These are phyloP conservation scores for Phaetusa simplex DNA, from an alignment of 2,113 vertebrate genomes.

Conservation along the genomic window DNA sequence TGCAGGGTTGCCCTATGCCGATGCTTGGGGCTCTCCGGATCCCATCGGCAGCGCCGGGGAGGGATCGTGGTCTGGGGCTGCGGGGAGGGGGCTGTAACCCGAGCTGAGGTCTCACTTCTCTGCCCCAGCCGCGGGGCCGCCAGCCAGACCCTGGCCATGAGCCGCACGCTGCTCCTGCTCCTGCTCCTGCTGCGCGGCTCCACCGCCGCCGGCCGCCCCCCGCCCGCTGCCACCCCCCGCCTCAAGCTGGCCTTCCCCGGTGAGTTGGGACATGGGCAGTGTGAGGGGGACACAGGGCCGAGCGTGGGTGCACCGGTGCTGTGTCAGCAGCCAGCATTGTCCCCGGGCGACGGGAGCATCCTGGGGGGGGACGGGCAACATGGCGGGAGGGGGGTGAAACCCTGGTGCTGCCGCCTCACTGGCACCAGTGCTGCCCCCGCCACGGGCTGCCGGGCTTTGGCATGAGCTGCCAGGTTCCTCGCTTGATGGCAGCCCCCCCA, in stretches of 20 bases:
- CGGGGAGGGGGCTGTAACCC: constrained; percentile 30
- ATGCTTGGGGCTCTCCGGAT: not conserved
- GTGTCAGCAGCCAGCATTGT: not conserved
- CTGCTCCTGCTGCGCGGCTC: not conserved
- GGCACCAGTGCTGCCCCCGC: not conserved
- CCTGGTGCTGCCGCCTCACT: not conserved
- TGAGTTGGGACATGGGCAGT: not conserved
- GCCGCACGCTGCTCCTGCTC: not conserved
- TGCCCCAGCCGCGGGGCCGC: not conserved
- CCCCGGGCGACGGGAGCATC: accelerated
- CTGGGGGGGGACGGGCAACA: accelerated
- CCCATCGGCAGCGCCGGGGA: not conserved
- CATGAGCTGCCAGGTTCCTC: not conserved
- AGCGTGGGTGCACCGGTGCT: accelerated
- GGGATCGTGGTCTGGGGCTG: not conserved
- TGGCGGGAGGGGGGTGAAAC: not conserved
- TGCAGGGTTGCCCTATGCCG: accelerated
- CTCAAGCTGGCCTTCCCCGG: constrained; percentile 45
- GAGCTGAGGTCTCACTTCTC: constrained; percentile 38
- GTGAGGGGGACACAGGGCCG: accelerated
- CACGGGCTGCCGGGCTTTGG: accelerated
- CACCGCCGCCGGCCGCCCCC: not conserved
- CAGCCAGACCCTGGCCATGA: constrained; percentile 26
- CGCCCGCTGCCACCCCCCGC: not conserved
- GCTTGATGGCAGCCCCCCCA: not conserved